phyloP scores from a whole-genome alignment of 2,113 vertebrate species.

The Corydoras sp. region DNA sequence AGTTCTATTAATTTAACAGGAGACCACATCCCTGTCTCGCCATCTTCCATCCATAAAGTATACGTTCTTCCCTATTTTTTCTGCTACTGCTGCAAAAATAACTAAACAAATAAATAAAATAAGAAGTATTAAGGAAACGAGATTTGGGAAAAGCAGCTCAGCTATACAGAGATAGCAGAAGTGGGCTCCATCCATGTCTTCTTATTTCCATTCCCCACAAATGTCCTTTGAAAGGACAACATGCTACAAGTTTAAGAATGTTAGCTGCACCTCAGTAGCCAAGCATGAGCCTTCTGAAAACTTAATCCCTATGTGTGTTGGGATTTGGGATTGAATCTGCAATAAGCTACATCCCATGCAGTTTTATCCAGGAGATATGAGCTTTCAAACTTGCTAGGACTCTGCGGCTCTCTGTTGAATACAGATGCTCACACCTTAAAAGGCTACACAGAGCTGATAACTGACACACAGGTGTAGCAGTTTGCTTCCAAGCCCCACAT shows the following conservation, averaged over 20 bases:
- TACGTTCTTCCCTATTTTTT: conserved; percentile 9
- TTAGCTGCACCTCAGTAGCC: conserved; percentile 34
- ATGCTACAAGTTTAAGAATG: conserved; percentile 32
- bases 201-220: background rate
- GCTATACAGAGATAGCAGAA: conserved; percentile 1
- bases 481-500: conserved; percentile 34
- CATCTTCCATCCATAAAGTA: conserved; percentile 1
- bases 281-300: conserved; percentile 29
- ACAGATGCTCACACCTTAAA: conserved; percentile 39
- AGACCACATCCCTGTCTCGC: too few relatives aligned
- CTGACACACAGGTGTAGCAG: conserved; percentile 36
- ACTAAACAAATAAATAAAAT: too few relatives aligned
- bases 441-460: conserved; percentile 33
- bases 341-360: conserved; percentile 53
- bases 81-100: conserved; percentile 12
- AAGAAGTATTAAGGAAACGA: background rate
- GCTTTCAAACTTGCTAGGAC: conserved; percentile 51
- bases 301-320: conserved; percentile 51
- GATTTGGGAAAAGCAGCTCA: background rate
- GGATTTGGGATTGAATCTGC: conserved; percentile 58
- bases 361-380: conserved; percentile 58
- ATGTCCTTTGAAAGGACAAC: conserved; percentile 20
- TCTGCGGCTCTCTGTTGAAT: conserved; percentile 38
- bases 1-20: background rate
- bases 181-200: conserved; percentile 13